Evolutionary conservation across 1,140 invertebrate genomes (phyloP), one percentile per base, ranked within the genome.

Genomic region (Drosophila takahashii): DNA sequence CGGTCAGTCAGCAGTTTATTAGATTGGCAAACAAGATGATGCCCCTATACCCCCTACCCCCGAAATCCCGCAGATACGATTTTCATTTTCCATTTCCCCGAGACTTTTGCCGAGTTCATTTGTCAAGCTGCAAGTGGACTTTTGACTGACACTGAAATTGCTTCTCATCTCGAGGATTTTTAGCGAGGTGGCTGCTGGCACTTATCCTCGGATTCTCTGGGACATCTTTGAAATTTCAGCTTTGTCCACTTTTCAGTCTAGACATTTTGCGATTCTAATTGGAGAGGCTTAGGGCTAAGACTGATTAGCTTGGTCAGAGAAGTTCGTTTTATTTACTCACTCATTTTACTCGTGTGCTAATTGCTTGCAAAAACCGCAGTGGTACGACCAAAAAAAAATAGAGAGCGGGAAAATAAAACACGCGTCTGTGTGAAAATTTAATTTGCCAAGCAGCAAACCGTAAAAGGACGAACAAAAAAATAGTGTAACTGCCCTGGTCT

Each of bases 1-100:
- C 70, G 81, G 72, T 77, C 79, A 83, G 71, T 57, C 71, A 85
- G 42, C 77, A 83, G 79, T 81, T 81, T 81, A 83, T 81, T 81
- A 79, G 65, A 83, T 83, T 83, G 75, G 58, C 64, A 78, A 83
- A 64, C 79, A 78, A 79, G 79, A 57, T 42, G 54, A 37, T 48
- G 8, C 29, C 11, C n/a, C 1, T 15, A 6, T 1, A 6, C 27
- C 22, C 37, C 2, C 13, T 2, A 2, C 6, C n/a, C n/a, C n/a
- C 39, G n/a, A 41, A 26, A 29, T 39, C 34, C 13, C 18, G 2
- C 29, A 51, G 48, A 51, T 34, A 51, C 15, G 32, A 34, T 13
- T 22, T 42, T 41, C 13, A 29, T 26, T 61, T 57, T 29, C 50
- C 50, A 54, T 42, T 65, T 29, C 45, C 45, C 16, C 26, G 42